A percentile compares a stretch with the other conserved stretches of the same genome.
Evolutionary conservation across 2,797 vertebrate species (phyloP).

Genomic region (Diceros bicornis): DNA sequence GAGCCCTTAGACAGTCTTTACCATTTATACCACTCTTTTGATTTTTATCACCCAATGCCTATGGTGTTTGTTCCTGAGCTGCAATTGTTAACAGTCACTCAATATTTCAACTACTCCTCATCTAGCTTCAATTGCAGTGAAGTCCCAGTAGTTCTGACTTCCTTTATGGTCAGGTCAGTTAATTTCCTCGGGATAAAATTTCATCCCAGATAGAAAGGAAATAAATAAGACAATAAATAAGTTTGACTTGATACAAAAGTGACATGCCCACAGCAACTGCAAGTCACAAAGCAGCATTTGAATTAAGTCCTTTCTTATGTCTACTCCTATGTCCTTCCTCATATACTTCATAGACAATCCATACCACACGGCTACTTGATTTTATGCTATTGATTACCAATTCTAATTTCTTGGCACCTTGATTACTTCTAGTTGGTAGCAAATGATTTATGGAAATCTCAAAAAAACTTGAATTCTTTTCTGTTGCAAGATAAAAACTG

Average conservation of each 20-base stretch:
- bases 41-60: background rate
- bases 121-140: constrained; percentile 4
- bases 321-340: background rate
- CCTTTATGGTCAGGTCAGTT: constrained; percentile 51
- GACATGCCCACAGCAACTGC: background rate
- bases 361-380: background rate
- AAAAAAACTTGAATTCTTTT: background rate
- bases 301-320: constrained; percentile 18
- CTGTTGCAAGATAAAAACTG: background rate
- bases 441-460: background rate
- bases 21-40: background rate
- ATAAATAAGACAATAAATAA: constrained; percentile 63
- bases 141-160: constrained; percentile 28
- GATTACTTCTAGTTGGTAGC: constrained; percentile 10
- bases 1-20: background rate
- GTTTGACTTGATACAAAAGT: constrained; percentile 44
- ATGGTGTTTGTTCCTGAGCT: background rate
- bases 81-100: background rate
- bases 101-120: constrained; percentile 18
- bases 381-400: constrained; percentile 40
- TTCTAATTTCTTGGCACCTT: constrained; percentile 58
- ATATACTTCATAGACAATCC: background rate
- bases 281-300: constrained; percentile 42
- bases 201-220: constrained; percentile 16
- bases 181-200: constrained; percentile 63